phyloP scores from a whole-genome alignment of 2,888 invertebrate genomes.

The Altica lythri region DNA sequence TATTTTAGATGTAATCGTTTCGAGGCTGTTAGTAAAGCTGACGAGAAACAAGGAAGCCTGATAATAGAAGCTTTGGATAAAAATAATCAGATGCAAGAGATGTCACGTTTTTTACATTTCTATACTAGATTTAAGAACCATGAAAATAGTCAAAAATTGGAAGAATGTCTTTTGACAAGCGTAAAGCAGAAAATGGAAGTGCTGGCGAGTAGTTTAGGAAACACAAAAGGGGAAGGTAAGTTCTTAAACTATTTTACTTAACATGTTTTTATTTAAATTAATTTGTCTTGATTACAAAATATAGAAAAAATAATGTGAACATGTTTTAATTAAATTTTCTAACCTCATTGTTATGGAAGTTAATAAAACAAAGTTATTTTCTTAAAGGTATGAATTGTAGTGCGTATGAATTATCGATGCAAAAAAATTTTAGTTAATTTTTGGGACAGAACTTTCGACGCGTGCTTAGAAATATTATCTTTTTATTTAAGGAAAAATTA shows the following conservation, averaged over 20 bases:
- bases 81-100: conserved; percentile 64
- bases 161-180: conserved; percentile 64
- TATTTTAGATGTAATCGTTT: conserved; percentile 67
- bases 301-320: too few species aligned
- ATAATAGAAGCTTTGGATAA: conserved; percentile 64
- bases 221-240: conserved; percentile 54
- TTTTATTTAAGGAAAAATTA: too few species aligned
- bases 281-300: too few species aligned
- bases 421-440: too few species aligned
- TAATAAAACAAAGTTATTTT: too few species aligned
- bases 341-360: too few species aligned
- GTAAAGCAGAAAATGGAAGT: conserved; percentile 68
- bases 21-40: conserved; percentile 67
- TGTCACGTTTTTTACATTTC: conserved; percentile 69
- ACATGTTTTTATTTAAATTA: neutral
- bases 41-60: conserved; percentile 63
- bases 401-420: too few species aligned
- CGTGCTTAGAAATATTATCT: too few species aligned
- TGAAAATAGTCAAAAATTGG: conserved; percentile 67
- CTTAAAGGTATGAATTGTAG: too few species aligned
- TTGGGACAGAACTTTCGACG: too few species aligned
- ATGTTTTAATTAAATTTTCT: too few species aligned
- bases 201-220: conserved; percentile 60
- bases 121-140: conserved; percentile 69
- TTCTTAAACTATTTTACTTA: neutral